A percentile compares a stretch with the other conserved stretches of the same genome.
Evolutionary conservation across 2,113 vertebrate species (phyloP).

Genomic region (Myotis yumanensis): DNA sequence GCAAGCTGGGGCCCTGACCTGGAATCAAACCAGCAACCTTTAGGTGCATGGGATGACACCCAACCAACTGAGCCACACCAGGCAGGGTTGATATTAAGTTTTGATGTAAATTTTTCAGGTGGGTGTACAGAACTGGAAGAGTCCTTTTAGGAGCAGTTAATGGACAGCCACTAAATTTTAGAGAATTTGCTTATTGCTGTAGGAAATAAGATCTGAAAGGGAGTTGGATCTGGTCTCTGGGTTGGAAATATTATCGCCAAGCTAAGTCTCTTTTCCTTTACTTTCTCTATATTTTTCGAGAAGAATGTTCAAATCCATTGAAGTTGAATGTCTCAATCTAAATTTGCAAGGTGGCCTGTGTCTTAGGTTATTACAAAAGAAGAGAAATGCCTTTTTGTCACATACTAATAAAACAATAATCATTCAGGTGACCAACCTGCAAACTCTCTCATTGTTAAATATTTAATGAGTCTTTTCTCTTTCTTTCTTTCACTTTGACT

Average conservation of each 20-base stretch:
- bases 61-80: no score
- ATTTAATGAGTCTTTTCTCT: not conserved
- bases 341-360: not conserved
- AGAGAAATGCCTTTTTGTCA: not conserved
- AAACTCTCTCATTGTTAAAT: not conserved
- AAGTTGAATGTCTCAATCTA: slow-evolving; percentile 1
- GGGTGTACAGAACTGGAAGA: not conserved
- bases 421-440: not conserved
- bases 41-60: no score
- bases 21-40: no score
- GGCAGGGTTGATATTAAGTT: not conserved
- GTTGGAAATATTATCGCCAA: not conserved
- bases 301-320: not conserved
- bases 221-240: not conserved
- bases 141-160: not conserved
- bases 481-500: slow-evolving; percentile 20
- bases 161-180: not conserved
- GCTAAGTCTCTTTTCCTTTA: not conserved
- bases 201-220: not conserved
- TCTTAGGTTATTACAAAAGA: not conserved
- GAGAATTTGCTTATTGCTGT: not conserved
- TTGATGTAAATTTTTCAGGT: not conserved
- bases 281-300: not conserved
- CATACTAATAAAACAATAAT: slow-evolving; percentile 8
- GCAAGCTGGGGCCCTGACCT: no score